Evolutionary conservation across 2,797 vertebrate species (phyloP), one percentile per base, ranked within the genome.

Genomic region (Momotus momota): DNA sequence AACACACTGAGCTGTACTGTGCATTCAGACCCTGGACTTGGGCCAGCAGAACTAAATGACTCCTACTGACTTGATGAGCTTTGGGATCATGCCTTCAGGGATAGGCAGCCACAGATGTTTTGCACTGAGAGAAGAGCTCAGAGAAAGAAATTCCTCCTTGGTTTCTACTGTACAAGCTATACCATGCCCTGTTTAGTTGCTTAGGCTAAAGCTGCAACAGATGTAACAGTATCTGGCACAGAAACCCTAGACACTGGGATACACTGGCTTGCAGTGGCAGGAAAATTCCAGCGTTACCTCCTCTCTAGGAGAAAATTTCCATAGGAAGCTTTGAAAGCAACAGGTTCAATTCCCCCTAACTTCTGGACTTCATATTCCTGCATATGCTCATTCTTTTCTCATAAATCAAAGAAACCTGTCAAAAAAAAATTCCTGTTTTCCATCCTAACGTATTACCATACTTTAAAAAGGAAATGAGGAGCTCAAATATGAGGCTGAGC

Each of bases 321-420:
- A 87, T 45, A 11, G 29, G 74, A 87, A 90, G 40, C 71, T 60
- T 48, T 92, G 67, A 93, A 92, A 97, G 64, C 49, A 66, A 82
- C 5, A 27, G 23, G 19, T 67, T 94, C 86, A 74, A 86, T 81
- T 91, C 83, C 22, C 35, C 31, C 14, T 65, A 45, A 48, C 33
- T 80, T 95, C 55, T 86, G 69, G 75, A 84, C 70, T 77, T 81
- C 51, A 27, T 75, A 81, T 67, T 88, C 17, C 69, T 75, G 26
- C 73, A 67, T 57, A 51, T n/a, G 40, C 21, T 82, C 41, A n/a
- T 85, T 89, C 15, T 21, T 60, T 77, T 69, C 55, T 86, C 16
- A 0, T 61, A 72, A 94, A 25, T 74, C 52, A 82, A 81, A 94
- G 35, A 61, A 94, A 66, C 29, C 18, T 58, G 55, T 84, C 70